Evolutionary conservation across 2,113 vertebrate species (phyloP).

Genomic region (Himantopus leucocephalus): DNA sequence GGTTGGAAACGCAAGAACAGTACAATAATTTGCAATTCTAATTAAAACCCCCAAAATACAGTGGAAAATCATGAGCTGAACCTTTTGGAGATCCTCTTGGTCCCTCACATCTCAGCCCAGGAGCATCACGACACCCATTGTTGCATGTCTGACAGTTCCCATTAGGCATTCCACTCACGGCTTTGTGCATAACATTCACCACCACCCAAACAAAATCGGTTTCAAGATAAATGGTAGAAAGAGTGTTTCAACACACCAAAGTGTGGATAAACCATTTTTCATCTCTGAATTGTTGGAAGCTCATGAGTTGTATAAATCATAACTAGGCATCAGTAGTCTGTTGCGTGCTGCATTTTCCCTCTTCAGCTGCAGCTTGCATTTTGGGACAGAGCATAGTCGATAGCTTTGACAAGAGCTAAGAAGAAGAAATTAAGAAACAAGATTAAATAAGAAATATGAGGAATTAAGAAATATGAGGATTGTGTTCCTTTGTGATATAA

Average conservation of each 20-base stretch:
- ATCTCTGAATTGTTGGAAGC: constrained; percentile 41
- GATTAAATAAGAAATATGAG: neutral
- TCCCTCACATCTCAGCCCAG: neutral
- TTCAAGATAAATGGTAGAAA: constrained; percentile 36
- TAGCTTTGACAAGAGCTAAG: neutral
- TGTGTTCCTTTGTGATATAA: neutral
- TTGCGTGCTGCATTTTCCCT: neutral
- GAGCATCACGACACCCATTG: neutral
- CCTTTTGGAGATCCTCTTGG: neutral
- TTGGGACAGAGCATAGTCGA: neutral
- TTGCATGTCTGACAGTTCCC: neutral
- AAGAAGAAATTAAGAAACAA: neutral
- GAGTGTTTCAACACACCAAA: constrained; percentile 19
- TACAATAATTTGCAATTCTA: neutral
- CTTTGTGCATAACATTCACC: neutral
- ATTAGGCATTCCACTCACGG: neutral
- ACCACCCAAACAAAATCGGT: constrained; percentile 24
- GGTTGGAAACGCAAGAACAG: neutral
- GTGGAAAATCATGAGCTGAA: neutral
- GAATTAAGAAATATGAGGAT: neutral
- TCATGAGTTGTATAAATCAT: constrained; percentile 28
- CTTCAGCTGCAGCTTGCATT: neutral
- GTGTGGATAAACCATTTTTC: constrained; percentile 54
- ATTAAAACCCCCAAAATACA: neutral
- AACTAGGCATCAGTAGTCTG: constrained; percentile 3